phyloP scores from a whole-genome alignment of 1,140 invertebrate genomes.

The Parapsyche elsis region DNA sequence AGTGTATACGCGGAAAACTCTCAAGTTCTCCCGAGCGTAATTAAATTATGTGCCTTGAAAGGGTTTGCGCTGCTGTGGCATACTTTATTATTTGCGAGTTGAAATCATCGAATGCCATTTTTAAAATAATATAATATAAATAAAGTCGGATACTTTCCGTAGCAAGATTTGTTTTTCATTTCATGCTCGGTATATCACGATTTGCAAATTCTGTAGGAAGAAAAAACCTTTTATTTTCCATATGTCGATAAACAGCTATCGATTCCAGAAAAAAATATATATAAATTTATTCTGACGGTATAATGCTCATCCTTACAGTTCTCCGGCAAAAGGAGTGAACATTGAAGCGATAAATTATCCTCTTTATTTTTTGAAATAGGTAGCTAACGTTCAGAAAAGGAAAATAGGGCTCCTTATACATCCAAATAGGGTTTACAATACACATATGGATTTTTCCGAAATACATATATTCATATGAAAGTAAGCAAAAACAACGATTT shows the following conservation, averaged over 20 bases:
- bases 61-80: too few species aligned
- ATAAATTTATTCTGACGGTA: slow-evolving; percentile 16
- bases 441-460: not conserved
- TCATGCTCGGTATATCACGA: not conserved
- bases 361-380: slow-evolving; percentile 24
- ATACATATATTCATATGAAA: not conserved
- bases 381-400: not conserved
- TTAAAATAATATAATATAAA: too few species aligned
- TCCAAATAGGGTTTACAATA: not conserved
- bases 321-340: slow-evolving; percentile 12
- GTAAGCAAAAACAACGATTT: not conserved
- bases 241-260: slow-evolving; percentile 16
- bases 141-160: too few species aligned
- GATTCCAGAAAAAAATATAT: not conserved
- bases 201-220: not conserved
- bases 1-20: too few species aligned
- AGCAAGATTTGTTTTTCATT: not conserved
- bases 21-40: too few species aligned
- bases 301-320: slow-evolving; percentile 17
- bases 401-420: not conserved
- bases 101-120: too few species aligned
- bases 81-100: too few species aligned
- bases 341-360: slow-evolving; percentile 25
- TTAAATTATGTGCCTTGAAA: too few species aligned
- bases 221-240: slow-evolving; percentile 19